Evolutionary conservation across 2,888 invertebrate species (phyloP).

Genomic region (Andrena marginata): DNA sequence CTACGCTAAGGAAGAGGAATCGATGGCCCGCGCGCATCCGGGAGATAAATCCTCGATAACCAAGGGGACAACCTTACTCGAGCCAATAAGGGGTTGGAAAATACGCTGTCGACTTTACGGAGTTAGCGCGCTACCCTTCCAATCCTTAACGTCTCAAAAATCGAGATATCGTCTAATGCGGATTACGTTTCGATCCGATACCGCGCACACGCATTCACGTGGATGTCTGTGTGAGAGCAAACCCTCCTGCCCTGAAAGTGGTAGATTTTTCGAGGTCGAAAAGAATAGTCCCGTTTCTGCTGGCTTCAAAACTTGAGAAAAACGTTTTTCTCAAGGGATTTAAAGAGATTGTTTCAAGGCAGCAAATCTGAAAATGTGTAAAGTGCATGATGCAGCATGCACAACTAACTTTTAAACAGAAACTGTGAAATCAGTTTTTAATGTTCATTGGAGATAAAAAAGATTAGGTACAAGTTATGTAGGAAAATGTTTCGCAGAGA

Average conservation of each 20-base stretch:
- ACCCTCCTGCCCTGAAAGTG: neutral
- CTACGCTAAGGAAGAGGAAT: slow-evolving; percentile 73
- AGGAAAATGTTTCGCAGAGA: too few species aligned
- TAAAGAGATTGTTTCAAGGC: neutral
- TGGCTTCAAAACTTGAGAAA: neutral
- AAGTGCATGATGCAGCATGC: too few species aligned
- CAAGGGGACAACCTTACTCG: slow-evolving; percentile 67
- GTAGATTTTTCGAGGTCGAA: slow-evolving; percentile 7
- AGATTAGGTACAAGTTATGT: too few species aligned
- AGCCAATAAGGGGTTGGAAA: slow-evolving; percentile 69
- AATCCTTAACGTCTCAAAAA: slow-evolving; percentile 32
- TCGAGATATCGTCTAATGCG: slow-evolving; percentile 47
- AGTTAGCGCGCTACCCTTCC: slow-evolving; percentile 51
- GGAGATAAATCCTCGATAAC: slow-evolving; percentile 78
- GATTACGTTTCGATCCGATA: slow-evolving; percentile 31
- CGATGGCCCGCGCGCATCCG: slow-evolving; percentile 74
- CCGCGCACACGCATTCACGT: neutral
- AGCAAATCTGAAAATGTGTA: neutral
- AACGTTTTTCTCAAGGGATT: neutral
- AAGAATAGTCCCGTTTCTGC: too few species aligned
- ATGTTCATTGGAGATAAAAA: too few species aligned
- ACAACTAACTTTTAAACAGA: neutral
- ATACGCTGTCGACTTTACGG: slow-evolving; percentile 63
- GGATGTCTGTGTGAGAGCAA: slow-evolving; percentile 1
- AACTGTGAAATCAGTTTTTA: neutral